A percentile compares a stretch with the other conserved stretches of the same genome.
phyloP scores from a whole-genome alignment of 23 tunicate genomes.

The Phallusia fumigata region DNA sequence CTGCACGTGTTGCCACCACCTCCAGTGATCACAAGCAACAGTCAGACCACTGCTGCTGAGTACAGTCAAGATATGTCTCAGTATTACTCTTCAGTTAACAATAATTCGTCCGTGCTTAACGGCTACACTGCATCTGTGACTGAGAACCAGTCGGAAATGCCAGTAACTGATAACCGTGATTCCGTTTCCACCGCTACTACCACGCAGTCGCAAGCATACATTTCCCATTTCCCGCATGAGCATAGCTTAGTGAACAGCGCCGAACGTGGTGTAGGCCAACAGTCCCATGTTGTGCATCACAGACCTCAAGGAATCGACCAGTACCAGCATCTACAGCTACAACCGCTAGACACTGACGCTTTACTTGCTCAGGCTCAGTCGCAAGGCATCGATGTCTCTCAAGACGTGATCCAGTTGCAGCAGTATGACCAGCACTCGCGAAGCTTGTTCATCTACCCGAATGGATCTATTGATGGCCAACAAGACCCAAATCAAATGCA shows the following conservation, averaged over 20 bases:
- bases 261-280: not conserved
- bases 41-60: not conserved
- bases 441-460: slow-evolving; percentile 31
- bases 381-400: slow-evolving; percentile 35
- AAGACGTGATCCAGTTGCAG: slow-evolving; percentile 26
- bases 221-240: slow-evolving; percentile 62
- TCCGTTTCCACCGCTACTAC: slow-evolving; percentile 3
- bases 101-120: not conserved
- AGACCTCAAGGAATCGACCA: slow-evolving; percentile 34
- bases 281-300: slow-evolving; percentile 60
- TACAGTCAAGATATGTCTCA: not conserved
- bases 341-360: slow-evolving; percentile 7
- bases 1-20: slow-evolving; percentile 37
- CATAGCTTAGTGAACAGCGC: not conserved
- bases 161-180: not conserved
- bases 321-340: slow-evolving; percentile 28
- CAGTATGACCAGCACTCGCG: slow-evolving; percentile 33
- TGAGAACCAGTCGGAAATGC: not conserved
- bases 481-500: slow-evolving; percentile 18
- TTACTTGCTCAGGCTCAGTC: slow-evolving; percentile 18
- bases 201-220: slow-evolving; percentile 67
- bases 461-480: slow-evolving; percentile 6
- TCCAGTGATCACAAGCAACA: slow-evolving; percentile 13
- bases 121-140: slow-evolving; percentile 3
- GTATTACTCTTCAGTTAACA: not conserved